A percentile compares a stretch with the other conserved stretches of the same genome.
Conservation (phyloP, 1,140 invertebrate species). For the Oreohelix idahoensis region DNA sequence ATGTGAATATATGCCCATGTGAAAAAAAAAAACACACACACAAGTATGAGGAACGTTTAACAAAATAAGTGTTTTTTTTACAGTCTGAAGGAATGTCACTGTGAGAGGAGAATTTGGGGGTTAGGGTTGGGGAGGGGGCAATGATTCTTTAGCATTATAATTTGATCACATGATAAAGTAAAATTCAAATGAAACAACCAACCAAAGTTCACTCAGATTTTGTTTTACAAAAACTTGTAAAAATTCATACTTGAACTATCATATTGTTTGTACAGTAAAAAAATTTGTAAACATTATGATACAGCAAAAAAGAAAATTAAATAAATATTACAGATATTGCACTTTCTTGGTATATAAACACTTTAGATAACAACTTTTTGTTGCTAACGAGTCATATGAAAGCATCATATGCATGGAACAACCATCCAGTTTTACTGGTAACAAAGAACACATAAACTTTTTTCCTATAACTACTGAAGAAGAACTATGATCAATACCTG, state of each 20-base stretch:
- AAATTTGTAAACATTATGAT: background rate
- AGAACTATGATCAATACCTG: background rate
- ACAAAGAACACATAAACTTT: background rate
- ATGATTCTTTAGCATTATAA: background rate
- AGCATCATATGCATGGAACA: conserved; percentile 7
- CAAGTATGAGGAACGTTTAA: background rate
- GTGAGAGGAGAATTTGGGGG: background rate
- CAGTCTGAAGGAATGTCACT: background rate
- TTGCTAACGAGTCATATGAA: background rate
- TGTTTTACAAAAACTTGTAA: background rate
- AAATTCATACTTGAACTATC: background rate
- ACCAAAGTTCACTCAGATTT: background rate
- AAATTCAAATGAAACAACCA: background rate
- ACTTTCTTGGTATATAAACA: background rate
- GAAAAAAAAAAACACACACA: background rate
- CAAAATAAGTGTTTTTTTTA: background rate
- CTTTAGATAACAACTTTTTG: background rate
- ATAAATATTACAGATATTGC: conserved; percentile 10
- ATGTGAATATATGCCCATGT: background rate
- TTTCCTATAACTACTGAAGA: background rate
- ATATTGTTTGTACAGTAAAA: background rate
- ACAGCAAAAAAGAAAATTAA: background rate
- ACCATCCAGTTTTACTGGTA: background rate
- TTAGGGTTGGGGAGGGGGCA: background rate
- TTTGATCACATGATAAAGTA: background rate